Evolutionary conservation across 2,888 invertebrate genomes (phyloP).

Genomic region (Mimachlamys varia): DNA sequence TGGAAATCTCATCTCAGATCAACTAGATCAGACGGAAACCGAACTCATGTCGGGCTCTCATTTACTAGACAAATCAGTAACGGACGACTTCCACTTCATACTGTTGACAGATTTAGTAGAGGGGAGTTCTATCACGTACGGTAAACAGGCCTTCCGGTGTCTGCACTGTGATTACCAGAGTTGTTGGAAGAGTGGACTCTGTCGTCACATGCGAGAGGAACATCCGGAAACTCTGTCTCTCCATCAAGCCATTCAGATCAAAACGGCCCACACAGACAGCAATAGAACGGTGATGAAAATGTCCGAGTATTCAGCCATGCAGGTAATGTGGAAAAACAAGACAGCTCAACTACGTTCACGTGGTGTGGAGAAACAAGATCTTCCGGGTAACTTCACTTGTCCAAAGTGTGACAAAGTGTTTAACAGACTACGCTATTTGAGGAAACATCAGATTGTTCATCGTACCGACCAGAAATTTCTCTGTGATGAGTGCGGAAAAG

Average conservation of each 20-base stretch:
- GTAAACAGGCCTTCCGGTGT: constrained; percentile 70
- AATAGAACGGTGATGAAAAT: constrained; percentile 66
- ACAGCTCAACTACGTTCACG: constrained; percentile 54
- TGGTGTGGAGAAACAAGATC: constrained; percentile 71
- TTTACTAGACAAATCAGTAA: constrained; percentile 20
- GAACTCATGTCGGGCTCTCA: not conserved
- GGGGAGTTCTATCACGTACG: constrained; percentile 63
- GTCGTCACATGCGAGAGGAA: constrained; percentile 70
- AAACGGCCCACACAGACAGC: constrained; percentile 39
- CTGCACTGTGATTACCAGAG: constrained; percentile 71
- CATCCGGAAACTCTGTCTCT: constrained; percentile 68
- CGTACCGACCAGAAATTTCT: constrained; percentile 67
- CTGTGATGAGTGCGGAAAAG: constrained; percentile 77
- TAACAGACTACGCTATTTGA: constrained; percentile 70
- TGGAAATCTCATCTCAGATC: not conserved
- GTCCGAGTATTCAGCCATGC: constrained; percentile 65
- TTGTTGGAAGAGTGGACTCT: constrained; percentile 66
- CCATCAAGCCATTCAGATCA: constrained; percentile 59
- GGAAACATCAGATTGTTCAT: constrained; percentile 71
- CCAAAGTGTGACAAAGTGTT: constrained; percentile 74
- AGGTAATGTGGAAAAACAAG: constrained; percentile 46
- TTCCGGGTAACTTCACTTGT: constrained; percentile 71
- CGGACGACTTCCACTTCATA: constrained; percentile 66
- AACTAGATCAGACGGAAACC: not conserved
- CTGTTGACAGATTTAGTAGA: constrained; percentile 60